phyloP scores from a whole-genome alignment of 2,888 invertebrate genomes.

The Plutella xylostella region DNA sequence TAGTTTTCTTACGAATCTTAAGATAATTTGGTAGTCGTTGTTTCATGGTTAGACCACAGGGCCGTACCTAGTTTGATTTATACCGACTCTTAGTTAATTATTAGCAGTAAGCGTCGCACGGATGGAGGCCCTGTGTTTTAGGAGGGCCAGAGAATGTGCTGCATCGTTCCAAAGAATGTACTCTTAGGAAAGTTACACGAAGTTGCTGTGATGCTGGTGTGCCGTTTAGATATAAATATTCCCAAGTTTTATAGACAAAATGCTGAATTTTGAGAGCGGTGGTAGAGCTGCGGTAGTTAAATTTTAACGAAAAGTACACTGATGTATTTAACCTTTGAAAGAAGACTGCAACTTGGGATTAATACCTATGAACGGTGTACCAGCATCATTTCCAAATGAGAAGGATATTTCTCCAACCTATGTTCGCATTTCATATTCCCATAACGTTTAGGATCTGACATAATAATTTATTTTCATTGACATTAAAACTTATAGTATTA shows the following conservation, averaged over 20 bases:
- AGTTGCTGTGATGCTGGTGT: too few species aligned
- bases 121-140: constrained; percentile 61
- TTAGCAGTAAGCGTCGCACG: constrained; percentile 55
- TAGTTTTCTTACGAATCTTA: too few species aligned
- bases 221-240: too few species aligned
- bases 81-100: constrained; percentile 55
- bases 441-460: constrained; percentile 34
- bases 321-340: too few species aligned
- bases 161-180: constrained; percentile 65
- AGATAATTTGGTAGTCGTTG: too few species aligned
- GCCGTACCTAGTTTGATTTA: constrained; percentile 53
- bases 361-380: too few species aligned
- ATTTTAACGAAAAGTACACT: constrained; percentile 19
- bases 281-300: too few species aligned
- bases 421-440: constrained; percentile 21
- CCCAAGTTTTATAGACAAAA: too few species aligned
- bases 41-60: too few species aligned
- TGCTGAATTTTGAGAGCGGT: too few species aligned
- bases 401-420: constrained; percentile 18
- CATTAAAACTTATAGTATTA: constrained; percentile 21
- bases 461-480: constrained; percentile 23
- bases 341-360: too few species aligned
- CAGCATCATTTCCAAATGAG: constrained; percentile 19
- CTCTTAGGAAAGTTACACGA: constrained; percentile 41
- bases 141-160: constrained; percentile 58